A percentile compares a stretch with the other conserved stretches of the same genome.
Conservation (phyloP, 2,888 invertebrate genomes). For the Sesia bembeciformis region DNA sequence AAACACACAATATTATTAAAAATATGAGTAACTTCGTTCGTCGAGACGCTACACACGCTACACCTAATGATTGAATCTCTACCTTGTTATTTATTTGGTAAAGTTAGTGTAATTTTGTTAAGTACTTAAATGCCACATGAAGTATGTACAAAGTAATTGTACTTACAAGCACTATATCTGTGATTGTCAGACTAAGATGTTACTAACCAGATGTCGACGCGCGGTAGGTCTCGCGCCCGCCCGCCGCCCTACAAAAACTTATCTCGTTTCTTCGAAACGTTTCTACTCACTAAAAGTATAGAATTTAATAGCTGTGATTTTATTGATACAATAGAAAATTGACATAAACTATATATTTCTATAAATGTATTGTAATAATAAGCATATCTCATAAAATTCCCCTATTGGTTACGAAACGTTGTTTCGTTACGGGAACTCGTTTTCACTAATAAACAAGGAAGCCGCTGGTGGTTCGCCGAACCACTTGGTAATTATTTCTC, state of each 20-base stretch:
- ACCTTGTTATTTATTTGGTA: too few relatives aligned
- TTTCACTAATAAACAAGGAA: slow-evolving; percentile 68
- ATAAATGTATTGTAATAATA: too few relatives aligned
- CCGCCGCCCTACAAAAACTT: slow-evolving; percentile 38
- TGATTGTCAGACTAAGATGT: slow-evolving; percentile 55
- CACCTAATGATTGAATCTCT: too few relatives aligned
- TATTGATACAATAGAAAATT: neutral
- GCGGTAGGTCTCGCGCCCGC: slow-evolving; percentile 50
- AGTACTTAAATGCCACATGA: too few relatives aligned
- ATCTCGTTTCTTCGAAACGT: slow-evolving; percentile 1
- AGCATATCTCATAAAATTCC: slow-evolving; percentile 15
- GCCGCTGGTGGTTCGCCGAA: slow-evolving; percentile 63
- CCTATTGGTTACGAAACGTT: slow-evolving; percentile 14
- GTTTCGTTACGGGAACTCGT: slow-evolving; percentile 43
- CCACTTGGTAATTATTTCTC: slow-evolving; percentile 57
- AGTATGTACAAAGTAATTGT: slow-evolving; percentile 1
- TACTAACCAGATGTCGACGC: slow-evolving; percentile 65
- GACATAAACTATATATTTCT: neutral
- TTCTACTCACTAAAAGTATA: slow-evolving; percentile 1
- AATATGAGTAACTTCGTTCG: too few relatives aligned
- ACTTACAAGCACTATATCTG: slow-evolving; percentile 42
- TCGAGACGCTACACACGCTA: too few relatives aligned
- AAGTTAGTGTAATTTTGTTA: too few relatives aligned
- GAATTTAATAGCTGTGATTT: slow-evolving; percentile 1
- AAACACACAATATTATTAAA: too few relatives aligned